Conservation (phyloP, 2,113 vertebrate species). For the Corydoras maculifer region DNA sequence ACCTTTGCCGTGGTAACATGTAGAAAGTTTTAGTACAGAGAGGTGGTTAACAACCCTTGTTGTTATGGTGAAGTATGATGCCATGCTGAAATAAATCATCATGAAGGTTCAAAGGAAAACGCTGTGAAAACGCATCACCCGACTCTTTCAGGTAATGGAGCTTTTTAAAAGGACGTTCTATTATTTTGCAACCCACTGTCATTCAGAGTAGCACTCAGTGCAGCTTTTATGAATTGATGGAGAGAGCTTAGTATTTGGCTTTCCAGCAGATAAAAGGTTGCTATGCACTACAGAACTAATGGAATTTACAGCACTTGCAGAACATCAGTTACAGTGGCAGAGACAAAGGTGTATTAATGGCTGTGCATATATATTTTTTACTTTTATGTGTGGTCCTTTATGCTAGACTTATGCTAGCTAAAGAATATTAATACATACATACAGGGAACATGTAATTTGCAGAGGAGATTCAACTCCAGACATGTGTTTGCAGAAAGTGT, state of each 20-base stretch:
- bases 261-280: background rate
- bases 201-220: background rate
- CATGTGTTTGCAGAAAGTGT: too few species aligned
- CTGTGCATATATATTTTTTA: background rate
- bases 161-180: background rate
- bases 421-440: too few species aligned
- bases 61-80: conserved; percentile 13
- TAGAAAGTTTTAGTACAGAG: background rate
- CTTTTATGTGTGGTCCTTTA: background rate
- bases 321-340: background rate
- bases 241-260: background rate
- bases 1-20: background rate
- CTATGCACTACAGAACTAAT: background rate
- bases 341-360: too few species aligned
- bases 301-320: conserved; percentile 8
- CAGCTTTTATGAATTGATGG: background rate
- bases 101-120: conserved; percentile 10
- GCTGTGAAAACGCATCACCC: background rate
- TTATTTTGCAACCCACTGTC: background rate
- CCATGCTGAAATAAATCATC: background rate
- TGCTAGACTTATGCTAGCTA: too few species aligned
- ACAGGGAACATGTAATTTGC: too few species aligned
- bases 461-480: too few species aligned
- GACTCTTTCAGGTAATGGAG: background rate
- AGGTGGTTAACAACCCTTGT: background rate